Conservation (phyloP, 2,113 vertebrate species). For the Donacobius atricapilla region DNA sequence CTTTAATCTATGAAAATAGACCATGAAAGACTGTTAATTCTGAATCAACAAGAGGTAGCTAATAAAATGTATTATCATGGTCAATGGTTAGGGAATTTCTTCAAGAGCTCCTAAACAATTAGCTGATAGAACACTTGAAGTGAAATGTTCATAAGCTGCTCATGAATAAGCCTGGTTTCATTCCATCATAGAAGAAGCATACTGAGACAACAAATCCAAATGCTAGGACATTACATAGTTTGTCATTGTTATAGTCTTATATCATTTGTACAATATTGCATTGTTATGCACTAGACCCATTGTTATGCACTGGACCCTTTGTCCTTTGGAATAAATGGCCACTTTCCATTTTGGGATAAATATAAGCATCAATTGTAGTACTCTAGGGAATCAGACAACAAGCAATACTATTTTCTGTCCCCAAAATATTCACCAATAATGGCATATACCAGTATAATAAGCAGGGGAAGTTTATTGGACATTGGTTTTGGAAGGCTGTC, state of each 20-base stretch:
- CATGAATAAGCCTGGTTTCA: not conserved
- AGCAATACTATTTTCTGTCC: not conserved
- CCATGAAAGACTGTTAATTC: not conserved
- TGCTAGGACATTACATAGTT: not conserved
- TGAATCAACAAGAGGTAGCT: not conserved
- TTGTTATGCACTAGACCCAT: not conserved
- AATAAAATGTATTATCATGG: not conserved
- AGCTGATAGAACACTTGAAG: not conserved
- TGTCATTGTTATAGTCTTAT: not conserved
- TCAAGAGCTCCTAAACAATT: not conserved
- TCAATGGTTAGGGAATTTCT: not conserved
- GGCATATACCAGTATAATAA: not conserved
- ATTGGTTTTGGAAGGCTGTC: not conserved
- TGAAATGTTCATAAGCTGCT: not conserved
- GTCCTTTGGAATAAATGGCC: not conserved
- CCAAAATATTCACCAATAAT: not conserved
- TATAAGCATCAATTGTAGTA: not conserved
- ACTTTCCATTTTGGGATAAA: constrained; percentile 8
- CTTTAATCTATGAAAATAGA: not conserved
- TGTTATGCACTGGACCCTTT: not conserved
- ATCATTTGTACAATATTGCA: not conserved
- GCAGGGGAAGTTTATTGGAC: not conserved
- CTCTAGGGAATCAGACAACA: not conserved
- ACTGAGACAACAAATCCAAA: not conserved
- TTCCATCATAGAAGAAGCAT: not conserved